These are phyloP conservation scores for Drosophila mojavensis DNA, from an alignment of 1,140 invertebrate genomes.

Conservation along the genomic window DNA sequence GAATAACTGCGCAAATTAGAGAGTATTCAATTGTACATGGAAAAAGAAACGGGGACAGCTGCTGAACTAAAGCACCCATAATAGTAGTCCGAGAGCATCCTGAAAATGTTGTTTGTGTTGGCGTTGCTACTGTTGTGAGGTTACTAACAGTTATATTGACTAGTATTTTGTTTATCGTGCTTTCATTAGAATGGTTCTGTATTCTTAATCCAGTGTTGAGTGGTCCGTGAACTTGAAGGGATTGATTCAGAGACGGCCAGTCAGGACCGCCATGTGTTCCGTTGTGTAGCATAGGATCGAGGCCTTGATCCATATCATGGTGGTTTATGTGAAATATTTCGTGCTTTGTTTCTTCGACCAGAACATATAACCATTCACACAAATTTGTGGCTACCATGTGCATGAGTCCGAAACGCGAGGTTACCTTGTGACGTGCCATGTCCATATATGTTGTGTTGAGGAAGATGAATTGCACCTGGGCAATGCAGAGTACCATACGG, in stretches of 20 bases:
- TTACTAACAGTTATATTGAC: constrained; percentile 52
- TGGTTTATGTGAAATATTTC: constrained; percentile 87
- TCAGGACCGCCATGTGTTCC: constrained; percentile 32
- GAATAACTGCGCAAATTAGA: constrained; percentile 92
- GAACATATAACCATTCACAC: constrained; percentile 95
- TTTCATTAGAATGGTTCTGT: not conserved
- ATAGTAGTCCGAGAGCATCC: constrained; percentile 85
- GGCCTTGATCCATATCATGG: constrained; percentile 50
- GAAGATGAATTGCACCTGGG: constrained; percentile 96
- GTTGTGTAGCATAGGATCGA: constrained; percentile 46
- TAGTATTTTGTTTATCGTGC: constrained; percentile 22
- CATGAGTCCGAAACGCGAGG: constrained; percentile 96
- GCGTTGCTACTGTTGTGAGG: constrained; percentile 23
- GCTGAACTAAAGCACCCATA: constrained; percentile 90
- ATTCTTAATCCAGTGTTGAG: constrained; percentile 1
- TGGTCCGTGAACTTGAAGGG: constrained; percentile 41
- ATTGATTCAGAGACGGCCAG: constrained; percentile 65
- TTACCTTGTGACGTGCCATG: constrained; percentile 95
- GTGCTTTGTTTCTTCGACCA: constrained; percentile 92
- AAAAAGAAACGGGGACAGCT: constrained; percentile 93
- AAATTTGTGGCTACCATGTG: constrained; percentile 96
- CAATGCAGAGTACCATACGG: constrained; percentile 95
- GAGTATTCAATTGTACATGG: constrained; percentile 96
- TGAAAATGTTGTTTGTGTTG: constrained; percentile 37
- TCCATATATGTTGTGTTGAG: constrained; percentile 85